Conservation (phyloP, 2,797 vertebrate species). For the Muraenolepis orangiensis region DNA sequence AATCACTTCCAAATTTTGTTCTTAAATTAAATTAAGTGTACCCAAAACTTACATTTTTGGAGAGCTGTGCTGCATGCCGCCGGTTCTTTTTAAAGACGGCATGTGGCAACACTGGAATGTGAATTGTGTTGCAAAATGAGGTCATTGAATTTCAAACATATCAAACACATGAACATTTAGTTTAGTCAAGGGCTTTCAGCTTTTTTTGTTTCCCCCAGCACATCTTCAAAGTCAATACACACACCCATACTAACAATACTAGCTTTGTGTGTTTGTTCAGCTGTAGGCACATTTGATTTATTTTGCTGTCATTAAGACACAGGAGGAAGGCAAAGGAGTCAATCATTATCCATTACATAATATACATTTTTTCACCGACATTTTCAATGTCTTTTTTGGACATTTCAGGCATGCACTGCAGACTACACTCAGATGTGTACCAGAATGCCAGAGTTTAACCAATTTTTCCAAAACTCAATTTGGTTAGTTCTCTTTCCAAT, state of each 20-base stretch:
- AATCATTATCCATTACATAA: not conserved
- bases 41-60: not conserved
- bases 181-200: not conserved
- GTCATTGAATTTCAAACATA: not conserved
- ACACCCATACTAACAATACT: not conserved
- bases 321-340: not conserved
- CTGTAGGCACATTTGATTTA: not conserved
- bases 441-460: too few species aligned
- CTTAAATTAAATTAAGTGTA: constrained; percentile 15
- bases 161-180: not conserved
- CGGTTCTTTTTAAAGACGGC: not conserved
- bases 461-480: too few species aligned
- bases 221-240: not conserved
- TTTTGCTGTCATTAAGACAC: not conserved
- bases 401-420: too few species aligned
- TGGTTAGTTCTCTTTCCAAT: too few species aligned
- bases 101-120: not conserved
- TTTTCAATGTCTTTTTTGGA: too few species aligned
- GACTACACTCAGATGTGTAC: too few species aligned
- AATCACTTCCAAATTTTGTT: constrained; percentile 3
- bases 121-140: not conserved
- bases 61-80: not conserved
- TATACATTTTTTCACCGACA: too few species aligned
- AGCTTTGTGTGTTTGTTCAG: not conserved
- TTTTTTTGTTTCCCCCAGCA: not conserved